These are phyloP conservation scores for Tylochromis polylepis DNA, from an alignment of 2,113 vertebrate species.

Conservation along the genomic window DNA sequence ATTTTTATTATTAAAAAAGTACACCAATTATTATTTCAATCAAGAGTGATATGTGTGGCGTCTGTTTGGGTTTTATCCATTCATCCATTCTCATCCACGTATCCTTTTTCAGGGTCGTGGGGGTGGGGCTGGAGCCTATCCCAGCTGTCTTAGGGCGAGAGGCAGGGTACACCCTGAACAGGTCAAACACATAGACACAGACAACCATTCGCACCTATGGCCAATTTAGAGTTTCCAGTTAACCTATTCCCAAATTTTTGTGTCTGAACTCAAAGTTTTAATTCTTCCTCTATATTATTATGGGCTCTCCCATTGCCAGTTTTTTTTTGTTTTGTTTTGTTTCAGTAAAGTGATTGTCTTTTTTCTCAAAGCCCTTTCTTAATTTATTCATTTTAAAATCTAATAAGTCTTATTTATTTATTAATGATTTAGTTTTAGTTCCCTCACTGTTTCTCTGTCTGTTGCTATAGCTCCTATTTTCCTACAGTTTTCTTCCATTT, in stretches of 20 bases:
- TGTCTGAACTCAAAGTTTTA: background rate
- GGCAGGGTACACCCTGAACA: no score
- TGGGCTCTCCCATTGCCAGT: background rate
- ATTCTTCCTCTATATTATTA: background rate
- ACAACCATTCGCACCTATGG: no score
- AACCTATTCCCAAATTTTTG: background rate
- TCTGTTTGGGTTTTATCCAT: fast-evolving
- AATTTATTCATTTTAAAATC: background rate
- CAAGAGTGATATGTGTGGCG: no score
- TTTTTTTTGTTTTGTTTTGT: background rate
- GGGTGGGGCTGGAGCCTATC: no score
- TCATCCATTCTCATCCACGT: no score
- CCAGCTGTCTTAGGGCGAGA: no score
- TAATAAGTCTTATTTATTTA: background rate
- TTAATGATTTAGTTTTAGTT: background rate
- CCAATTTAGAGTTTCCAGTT: no score
- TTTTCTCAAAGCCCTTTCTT: background rate
- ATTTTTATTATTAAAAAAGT: background rate
- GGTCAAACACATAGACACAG: no score
- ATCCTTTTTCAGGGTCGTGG: no score
- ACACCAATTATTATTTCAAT: background rate
- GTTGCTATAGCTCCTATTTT: background rate
- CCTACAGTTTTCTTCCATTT: background rate
- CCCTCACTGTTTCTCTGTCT: background rate
- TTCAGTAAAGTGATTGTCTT: background rate